Conservation (phyloP, 2,888 invertebrate species). For the Sipha maydis region DNA sequence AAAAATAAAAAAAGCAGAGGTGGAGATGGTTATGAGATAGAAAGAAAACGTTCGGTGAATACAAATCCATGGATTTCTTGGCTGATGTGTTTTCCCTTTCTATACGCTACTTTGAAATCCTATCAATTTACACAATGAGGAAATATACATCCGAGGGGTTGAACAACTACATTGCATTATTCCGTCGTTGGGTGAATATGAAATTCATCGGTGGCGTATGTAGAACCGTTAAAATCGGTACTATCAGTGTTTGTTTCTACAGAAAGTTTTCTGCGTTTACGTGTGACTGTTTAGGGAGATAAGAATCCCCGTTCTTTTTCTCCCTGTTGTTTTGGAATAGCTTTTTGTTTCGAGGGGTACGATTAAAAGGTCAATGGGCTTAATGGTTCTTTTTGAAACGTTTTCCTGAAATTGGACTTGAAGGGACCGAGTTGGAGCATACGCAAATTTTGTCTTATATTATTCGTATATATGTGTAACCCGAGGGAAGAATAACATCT, state of each 20-base stretch:
- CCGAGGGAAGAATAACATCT: slow-evolving; percentile 40
- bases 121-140: slow-evolving; percentile 26
- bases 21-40: neutral
- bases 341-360: slow-evolving; percentile 39
- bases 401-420: slow-evolving; percentile 33
- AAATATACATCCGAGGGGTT: slow-evolving; percentile 29
- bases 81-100: neutral
- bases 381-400: slow-evolving; percentile 47
- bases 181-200: slow-evolving; percentile 46
- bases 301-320: slow-evolving; percentile 27
- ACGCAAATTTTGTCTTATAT: neutral
- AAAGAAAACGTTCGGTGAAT: slow-evolving; percentile 18
- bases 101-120: slow-evolving; percentile 1
- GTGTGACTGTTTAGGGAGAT: slow-evolving; percentile 28
- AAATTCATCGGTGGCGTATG: slow-evolving; percentile 18
- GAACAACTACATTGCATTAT: neutral
- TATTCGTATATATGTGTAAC: neutral
- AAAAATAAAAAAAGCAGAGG: neutral
- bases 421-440: slow-evolving; percentile 6
- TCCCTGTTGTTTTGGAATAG: neutral
- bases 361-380: slow-evolving; percentile 58
- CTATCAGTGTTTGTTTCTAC: slow-evolving; percentile 33
- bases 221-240: slow-evolving; percentile 45
- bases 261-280: slow-evolving; percentile 47
- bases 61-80: slow-evolving; percentile 24